phyloP scores from a whole-genome alignment of 2,113 vertebrate species.

The Circaetus cinerascens region DNA sequence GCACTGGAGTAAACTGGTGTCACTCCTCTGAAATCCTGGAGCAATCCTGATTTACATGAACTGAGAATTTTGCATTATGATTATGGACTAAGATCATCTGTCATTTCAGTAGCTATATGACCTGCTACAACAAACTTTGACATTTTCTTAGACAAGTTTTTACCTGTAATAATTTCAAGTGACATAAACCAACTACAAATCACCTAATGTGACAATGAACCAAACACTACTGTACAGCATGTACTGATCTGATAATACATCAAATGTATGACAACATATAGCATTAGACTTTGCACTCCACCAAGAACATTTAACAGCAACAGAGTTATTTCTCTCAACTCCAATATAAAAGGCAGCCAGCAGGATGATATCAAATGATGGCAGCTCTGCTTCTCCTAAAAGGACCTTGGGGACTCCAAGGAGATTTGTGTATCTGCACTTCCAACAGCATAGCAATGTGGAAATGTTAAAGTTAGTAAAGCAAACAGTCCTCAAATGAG shows the following conservation, averaged over 20 bases:
- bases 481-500: constrained; percentile 64
- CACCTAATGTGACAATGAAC: constrained; percentile 9
- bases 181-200: constrained; percentile 30
- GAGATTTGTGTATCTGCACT: constrained; percentile 54
- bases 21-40: background rate
- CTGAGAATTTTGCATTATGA: background rate
- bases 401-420: constrained; percentile 42
- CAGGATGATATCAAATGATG: constrained; percentile 37
- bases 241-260: constrained; percentile 33
- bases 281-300: background rate
- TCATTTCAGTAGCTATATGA: constrained; percentile 2
- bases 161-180: constrained; percentile 60
- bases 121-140: constrained; percentile 29
- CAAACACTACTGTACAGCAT: constrained; percentile 23
- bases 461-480: constrained; percentile 69
- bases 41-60: background rate
- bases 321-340: background rate
- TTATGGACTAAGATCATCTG: background rate
- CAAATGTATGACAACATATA: constrained; percentile 30
- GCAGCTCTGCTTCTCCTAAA: constrained; percentile 40
- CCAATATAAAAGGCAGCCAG: background rate
- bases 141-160: constrained; percentile 43
- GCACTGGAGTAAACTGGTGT: constrained; percentile 1
- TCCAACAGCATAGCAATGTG: constrained; percentile 51
- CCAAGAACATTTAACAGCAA: background rate